Evolutionary conservation across 2,888 invertebrate genomes (phyloP), one percentile per base, ranked within the genome.

Genomic region (Colletes collaris): DNA sequence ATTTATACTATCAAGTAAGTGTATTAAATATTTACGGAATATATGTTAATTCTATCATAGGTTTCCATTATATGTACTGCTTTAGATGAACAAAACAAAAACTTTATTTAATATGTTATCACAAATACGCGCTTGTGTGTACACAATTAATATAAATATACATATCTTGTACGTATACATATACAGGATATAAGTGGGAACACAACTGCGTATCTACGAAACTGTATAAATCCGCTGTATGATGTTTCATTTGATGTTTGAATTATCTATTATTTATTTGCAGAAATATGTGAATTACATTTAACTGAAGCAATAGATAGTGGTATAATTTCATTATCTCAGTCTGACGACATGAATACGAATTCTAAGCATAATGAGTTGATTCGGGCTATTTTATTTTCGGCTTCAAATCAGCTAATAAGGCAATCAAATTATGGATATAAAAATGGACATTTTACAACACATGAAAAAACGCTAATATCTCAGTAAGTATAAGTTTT

Each of bases 321-420:
- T 8, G 92, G 94, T 11, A 90, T 94, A 69, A 52, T 94, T 50
- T 89, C 16, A 10, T 5, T 16, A 1, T 0, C 0, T 13, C 2
- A 0, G 0, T 52, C 6, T 4, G 0, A 77, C 0, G 0, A 4
- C 19, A 1, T 8, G 27, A 27, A 78, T 71, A 0, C 0, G 4
- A 11, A 67, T 16, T 0, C 6, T 95, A 95, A 76, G 1, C 65
- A 76, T 19, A 62, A 46, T 2, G 95, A 96, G 87, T 85, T 96
- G 62, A 93, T 94, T 0, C 93, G 94, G 44, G 95, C 94, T 0
- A 93, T 95, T 0, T 84, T 96, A 11, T 89, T 95, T 35, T 94
- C 95, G 0, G 96, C 95, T 0, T 93, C 95, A 10, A 94, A 95
- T 83, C 93, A 94, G 0, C 72, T 96, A 8, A 86, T 96, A 53